A percentile compares a stretch with the other conserved stretches of the same genome.
These are phyloP conservation scores for Rhyacophila evoluta DNA, from an alignment of 2,888 invertebrate species.

Conservation along the genomic window DNA sequence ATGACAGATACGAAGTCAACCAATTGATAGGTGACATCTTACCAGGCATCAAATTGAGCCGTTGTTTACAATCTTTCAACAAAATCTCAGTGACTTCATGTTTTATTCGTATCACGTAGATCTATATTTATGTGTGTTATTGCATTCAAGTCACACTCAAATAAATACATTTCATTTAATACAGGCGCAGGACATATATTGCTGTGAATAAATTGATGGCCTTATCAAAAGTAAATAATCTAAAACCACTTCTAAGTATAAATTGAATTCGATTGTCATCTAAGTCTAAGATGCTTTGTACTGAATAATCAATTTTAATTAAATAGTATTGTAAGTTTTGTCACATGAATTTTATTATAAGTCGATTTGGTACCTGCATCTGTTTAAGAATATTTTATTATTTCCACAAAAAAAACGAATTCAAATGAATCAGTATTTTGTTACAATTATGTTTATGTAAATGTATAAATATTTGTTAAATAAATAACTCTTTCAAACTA, in stretches of 20 bases:
- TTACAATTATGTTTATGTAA: no score
- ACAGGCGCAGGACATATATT: background rate
- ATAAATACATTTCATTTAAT: background rate
- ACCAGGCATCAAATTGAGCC: background rate
- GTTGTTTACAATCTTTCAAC: background rate
- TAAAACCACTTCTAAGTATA: background rate
- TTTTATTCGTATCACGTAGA: background rate
- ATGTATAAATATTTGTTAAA: no score
- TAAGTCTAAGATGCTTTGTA: background rate
- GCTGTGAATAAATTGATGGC: background rate
- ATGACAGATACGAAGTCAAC: no score
- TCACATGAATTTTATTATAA: no score
- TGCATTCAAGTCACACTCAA: background rate
- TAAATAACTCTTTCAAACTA: no score
- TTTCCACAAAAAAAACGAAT: no score
- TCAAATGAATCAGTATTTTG: no score
- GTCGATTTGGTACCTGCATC: background rate
- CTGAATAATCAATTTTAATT: background rate
- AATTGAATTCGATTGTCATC: background rate
- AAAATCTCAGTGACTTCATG: background rate
- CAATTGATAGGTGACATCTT: no score
- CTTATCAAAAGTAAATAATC: slow-evolving; percentile 11
- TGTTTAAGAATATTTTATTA: background rate
- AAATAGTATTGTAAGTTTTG: no score
- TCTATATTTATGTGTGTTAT: background rate